Base-by-base conservation (phyloP, 92 coral and sea anemone species). In the Porites divaricata region DNA sequence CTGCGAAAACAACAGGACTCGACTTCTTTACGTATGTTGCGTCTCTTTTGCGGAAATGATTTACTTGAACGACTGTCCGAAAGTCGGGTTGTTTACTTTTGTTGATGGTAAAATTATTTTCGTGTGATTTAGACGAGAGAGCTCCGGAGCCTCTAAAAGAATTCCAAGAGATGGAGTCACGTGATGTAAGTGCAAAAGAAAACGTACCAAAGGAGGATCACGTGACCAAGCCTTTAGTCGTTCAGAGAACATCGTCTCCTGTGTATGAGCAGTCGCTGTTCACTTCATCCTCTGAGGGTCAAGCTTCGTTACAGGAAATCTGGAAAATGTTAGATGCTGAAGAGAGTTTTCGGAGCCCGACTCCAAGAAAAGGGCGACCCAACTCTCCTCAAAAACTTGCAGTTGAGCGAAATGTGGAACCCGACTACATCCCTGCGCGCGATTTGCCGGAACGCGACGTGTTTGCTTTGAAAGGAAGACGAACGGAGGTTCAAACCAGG, bases 261-360 rank as follows among this genome's bases (percentile, higher is more conserved):
- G 63, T 69, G 24, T 62, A 70, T 52, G 93, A 90, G 19, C 98
- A 88, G 67, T 76, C 92, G 21, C 74, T 92, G 48, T 91, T 94
- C 69, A 94, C 99, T 15, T 96, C 98, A 15, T 96, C 99, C 23
- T 96, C 99, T 9, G 99, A 96, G 79, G 98, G 96, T 21, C 99
- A 93, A 19, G 87, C 96, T 8, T 96, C 99, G 41, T 75, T 96
- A n/a, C 95, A 94, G 63, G 99, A 96, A 69, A 90, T 96, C 84
- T 96, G 99, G 99, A 95, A 86, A 89, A 95, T 96, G 53, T 91
- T 96, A 20, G 99, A 96, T 24, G 95, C 95, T 65, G 99, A 95
- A 56, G 98, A 94, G 81, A 94, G 95, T 68, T 94, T 94, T 72
- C 86, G 86, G 21, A 94, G 94, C 74, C 80, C 90, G 16, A 92